Conservation (phyloP, 2,113 vertebrate genomes). For the Chloropsis cyanopogon region DNA sequence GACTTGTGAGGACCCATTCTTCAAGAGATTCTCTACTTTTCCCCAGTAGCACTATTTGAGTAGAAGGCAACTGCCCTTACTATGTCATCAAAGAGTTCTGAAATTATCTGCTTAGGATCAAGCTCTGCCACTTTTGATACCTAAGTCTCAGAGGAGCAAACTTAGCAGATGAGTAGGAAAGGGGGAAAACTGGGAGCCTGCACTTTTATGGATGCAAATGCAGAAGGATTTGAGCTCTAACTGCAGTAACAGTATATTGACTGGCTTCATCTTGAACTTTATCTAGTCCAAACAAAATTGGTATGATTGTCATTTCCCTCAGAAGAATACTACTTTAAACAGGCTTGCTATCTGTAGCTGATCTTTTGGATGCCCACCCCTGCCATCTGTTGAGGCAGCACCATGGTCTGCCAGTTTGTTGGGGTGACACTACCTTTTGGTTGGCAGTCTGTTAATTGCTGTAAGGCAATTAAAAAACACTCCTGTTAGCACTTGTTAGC, state of each 20-base stretch:
- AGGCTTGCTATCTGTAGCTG: not conserved
- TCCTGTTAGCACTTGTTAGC: slow-evolving; percentile 30
- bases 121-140: not conserved
- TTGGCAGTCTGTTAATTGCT: slow-evolving; percentile 24
- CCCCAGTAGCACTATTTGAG: not conserved
- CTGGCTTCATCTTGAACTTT: not conserved
- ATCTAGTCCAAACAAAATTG: not conserved
- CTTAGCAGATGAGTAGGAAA: not conserved
- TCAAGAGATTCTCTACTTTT: not conserved
- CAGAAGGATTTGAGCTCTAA: not conserved
- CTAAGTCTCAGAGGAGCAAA: not conserved
- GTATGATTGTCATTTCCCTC: not conserved
- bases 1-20: not conserved
- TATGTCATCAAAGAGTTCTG: not conserved
- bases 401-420: not conserved
- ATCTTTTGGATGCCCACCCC: slow-evolving; percentile 38
- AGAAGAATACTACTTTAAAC: not conserved
- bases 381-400: slow-evolving; percentile 37
- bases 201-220: not conserved
- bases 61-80: not conserved
- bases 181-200: not conserved
- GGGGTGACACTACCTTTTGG: not conserved
- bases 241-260: not conserved
- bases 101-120: not conserved
- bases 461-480: not conserved